Conservation (phyloP, 2,888 invertebrate genomes). For the Dolichomitus sp. region DNA sequence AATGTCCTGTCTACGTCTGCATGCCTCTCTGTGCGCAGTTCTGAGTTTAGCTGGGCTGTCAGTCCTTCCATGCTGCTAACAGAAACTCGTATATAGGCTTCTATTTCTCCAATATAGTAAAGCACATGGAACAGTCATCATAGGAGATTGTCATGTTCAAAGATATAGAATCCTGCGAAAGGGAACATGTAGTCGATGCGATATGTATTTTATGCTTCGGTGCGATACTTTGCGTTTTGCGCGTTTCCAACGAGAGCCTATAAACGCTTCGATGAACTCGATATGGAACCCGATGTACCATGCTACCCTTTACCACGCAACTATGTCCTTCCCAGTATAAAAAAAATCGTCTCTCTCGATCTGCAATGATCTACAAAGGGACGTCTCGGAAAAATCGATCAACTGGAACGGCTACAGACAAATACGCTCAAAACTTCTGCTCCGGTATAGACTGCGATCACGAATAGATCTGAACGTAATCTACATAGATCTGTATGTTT, state of each 20-base stretch:
- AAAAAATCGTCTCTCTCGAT: constrained; percentile 25
- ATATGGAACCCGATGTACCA: constrained; percentile 23
- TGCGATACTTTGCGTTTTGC: constrained; percentile 28
- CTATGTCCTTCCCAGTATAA: constrained; percentile 39
- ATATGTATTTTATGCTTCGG: not conserved
- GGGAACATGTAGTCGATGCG: not conserved
- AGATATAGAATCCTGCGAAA: not conserved
- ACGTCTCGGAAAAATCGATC: too few species aligned
- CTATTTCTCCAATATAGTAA: not conserved
- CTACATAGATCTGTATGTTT: too few species aligned
- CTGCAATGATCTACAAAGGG: constrained; percentile 1
- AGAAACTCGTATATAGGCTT: constrained; percentile 30
- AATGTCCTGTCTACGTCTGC: constrained; percentile 44
- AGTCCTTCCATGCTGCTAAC: constrained; percentile 50
- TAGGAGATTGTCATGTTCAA: not conserved
- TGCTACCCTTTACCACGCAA: constrained; percentile 10
- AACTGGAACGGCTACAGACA: too few species aligned
- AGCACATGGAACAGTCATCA: not conserved
- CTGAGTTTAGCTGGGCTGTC: constrained; percentile 34
- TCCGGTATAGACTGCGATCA: too few species aligned
- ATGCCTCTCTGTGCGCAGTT: constrained; percentile 41
- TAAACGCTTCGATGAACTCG: constrained; percentile 40
- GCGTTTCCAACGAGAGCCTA: constrained; percentile 20
- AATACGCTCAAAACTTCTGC: too few species aligned
- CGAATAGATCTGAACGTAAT: too few species aligned